A percentile compares a stretch with the other conserved stretches of the same genome.
phyloP scores from a whole-genome alignment of 1,140 invertebrate species.

The Idris sp. region DNA sequence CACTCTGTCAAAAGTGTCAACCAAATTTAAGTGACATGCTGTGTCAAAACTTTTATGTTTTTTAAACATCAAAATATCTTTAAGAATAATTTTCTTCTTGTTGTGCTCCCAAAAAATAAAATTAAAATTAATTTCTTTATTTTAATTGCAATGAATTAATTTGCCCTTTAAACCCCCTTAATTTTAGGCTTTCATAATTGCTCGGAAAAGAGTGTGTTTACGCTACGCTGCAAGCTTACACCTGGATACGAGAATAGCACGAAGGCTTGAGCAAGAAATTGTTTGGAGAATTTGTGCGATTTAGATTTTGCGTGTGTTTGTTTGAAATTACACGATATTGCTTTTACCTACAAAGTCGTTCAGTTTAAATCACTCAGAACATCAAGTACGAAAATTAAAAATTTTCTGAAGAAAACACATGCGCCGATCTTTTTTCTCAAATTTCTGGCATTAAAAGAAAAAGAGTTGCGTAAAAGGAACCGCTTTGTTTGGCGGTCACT shows the following conservation, averaged over 20 bases:
- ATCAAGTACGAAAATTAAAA: background rate
- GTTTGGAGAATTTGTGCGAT: constrained; percentile 30
- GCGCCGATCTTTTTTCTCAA: constrained; percentile 31
- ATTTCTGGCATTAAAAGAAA: constrained; percentile 18
- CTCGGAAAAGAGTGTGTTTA: constrained; percentile 56
- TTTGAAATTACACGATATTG: constrained; percentile 16
- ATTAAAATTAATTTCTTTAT: too few relatives aligned
- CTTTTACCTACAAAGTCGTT: constrained; percentile 20
- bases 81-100: too few relatives aligned
- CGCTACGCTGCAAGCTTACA: constrained; percentile 71
- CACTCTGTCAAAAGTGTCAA: constrained; percentile 16
- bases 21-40: too few relatives aligned
- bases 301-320: constrained; percentile 36
- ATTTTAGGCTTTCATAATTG: too few relatives aligned
- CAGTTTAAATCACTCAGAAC: background rate
- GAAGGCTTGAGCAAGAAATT: constrained; percentile 41
- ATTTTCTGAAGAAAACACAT: constrained; percentile 19
- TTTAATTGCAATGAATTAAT: too few relatives aligned
- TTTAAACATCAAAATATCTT: too few relatives aligned
- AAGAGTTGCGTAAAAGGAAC: constrained; percentile 44
- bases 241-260: constrained; percentile 74
- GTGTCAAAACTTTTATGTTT: too few relatives aligned
- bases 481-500: constrained; percentile 51
- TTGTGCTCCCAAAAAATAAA: too few relatives aligned
- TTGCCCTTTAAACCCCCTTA: too few relatives aligned